Base-by-base conservation (phyloP, 1,140 invertebrate genomes). In the Tetramorium simillimum region DNA sequence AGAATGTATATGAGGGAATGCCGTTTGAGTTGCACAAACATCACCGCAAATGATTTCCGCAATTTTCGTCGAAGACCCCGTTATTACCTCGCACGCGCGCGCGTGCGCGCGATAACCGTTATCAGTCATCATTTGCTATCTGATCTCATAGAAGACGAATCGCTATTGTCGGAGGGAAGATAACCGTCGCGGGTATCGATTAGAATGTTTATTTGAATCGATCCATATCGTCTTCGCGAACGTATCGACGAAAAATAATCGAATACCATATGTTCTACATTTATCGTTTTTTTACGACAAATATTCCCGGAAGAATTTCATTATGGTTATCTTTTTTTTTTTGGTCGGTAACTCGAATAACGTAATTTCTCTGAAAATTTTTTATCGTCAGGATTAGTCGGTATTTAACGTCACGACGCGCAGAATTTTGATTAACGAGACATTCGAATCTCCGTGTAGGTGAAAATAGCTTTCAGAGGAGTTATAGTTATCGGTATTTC, bases 91-190 rank as follows among this genome's bases (percentile, higher is more conserved):
- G 12, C 18, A 12, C 24, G 46, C 18, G 18, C 24, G 46, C 7
- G 46, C 49, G 28, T 18, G n/a, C 14, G 18, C 18, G 12, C n/a
- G 33, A 75, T 40, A 75, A 33, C 46, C 7, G 37, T 67, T 67
- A 67, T 67, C 40, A 56, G 58, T 77, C 21, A 58, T 58, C 53
- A 62, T 76, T 76, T 21, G 18, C 10, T 78, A 63, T 40, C 43
- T 2, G 24, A 37, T 18, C 46, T 84, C 4, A 46, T 33, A 60
- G 1, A 53, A 73, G 70, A 14, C 28, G 12, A 81, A 14, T 72
- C 40, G 65, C 10, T 51, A 37, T 80, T 21, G 12, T 9, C 6
- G 76, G 43, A 65, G 24, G 40, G 14, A 81, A 60, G 7, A 82
- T 46, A 58, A 46, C 14, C 24, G 33, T 1, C 24, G 37, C 21